Conservation (phyloP, 2,113 vertebrate species). For the Psilopsiagon aymara region DNA sequence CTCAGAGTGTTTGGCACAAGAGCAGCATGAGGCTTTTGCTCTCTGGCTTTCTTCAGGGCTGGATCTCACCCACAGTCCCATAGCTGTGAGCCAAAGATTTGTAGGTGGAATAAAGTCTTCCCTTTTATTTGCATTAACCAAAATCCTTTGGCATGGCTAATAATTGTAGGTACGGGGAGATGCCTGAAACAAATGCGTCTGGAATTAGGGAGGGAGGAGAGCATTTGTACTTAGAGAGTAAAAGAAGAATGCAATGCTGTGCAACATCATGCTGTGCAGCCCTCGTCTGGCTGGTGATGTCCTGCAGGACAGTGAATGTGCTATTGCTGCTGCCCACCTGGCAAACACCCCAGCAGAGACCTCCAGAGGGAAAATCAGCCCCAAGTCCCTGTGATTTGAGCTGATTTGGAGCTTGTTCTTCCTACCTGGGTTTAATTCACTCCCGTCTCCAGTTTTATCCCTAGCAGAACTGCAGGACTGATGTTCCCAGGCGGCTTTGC, state of each 20-base stretch:
- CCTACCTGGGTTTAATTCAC: neutral
- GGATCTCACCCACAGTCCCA: neutral
- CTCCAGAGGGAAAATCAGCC: neutral
- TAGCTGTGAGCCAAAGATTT: neutral
- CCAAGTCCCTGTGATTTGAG: accelerated
- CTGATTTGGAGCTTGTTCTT: neutral
- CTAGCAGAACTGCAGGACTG: neutral
- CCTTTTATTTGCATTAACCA: conserved; percentile 21
- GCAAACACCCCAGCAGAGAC: neutral
- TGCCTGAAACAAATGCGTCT: conserved; percentile 4
- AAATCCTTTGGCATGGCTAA: neutral
- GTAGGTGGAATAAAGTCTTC: conserved; percentile 18
- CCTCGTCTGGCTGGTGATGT: neutral
- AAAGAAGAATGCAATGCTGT: neutral
- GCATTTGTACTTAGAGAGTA: neutral
- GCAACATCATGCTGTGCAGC: accelerated
- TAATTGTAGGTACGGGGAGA: neutral
- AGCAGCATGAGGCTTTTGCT: neutral
- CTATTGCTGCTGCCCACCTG: neutral
- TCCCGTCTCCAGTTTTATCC: neutral
- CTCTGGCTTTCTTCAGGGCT: neutral
- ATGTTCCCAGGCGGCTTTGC: neutral
- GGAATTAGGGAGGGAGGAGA: neutral
- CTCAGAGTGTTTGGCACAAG: neutral
- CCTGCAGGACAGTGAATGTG: neutral